Percentiles rank a stretch among this genome's conserved stretches.
phyloP scores from a whole-genome alignment of 1,140 invertebrate genomes.

The Bombus pascuorum region DNA sequence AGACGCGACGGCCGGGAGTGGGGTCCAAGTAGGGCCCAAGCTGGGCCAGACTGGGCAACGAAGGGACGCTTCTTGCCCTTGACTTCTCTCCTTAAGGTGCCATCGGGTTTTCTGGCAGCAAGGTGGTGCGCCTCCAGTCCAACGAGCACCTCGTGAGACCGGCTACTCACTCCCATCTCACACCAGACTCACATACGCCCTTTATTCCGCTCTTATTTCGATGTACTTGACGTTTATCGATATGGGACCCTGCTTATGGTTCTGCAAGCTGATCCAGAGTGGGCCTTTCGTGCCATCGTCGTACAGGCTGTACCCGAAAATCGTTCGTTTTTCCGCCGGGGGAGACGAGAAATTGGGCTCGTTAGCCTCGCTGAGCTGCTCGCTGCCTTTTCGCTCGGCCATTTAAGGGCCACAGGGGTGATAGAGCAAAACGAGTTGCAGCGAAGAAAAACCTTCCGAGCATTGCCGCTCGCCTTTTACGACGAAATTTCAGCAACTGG shows the following conservation, averaged over 20 bases:
- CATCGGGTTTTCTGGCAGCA: conserved; percentile 68
- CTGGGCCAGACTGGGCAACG: conserved; percentile 44
- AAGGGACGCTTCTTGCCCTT: conserved; percentile 72
- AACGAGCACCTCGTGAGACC: conserved; percentile 34
- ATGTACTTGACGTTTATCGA: conserved; percentile 43
- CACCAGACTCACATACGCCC: background rate
- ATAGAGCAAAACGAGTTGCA: background rate
- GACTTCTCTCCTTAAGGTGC: conserved; percentile 69
- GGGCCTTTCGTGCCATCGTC: background rate
- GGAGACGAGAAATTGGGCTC: background rate
- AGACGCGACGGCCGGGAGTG: conserved; percentile 18
- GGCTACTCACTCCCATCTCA: conserved; percentile 36
- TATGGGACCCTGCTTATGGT: conserved; percentile 23
- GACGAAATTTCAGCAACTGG: background rate
- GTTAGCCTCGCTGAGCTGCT: background rate
- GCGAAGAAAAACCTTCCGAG: background rate
- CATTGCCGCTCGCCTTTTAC: background rate
- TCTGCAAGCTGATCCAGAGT: background rate
- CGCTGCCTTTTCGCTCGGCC: background rate
- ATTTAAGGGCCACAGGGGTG: conserved; percentile 18
- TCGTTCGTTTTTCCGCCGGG: conserved; percentile 46
- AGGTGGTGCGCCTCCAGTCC: conserved; percentile 42
- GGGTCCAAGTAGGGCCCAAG: conserved; percentile 53
- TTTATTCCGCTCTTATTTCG: conserved; percentile 49
- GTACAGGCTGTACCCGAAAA: conserved; percentile 6